These are phyloP conservation scores for Tenthredo distinguenda DNA, from an alignment of 2,888 invertebrate genomes.

Conservation along the genomic window DNA sequence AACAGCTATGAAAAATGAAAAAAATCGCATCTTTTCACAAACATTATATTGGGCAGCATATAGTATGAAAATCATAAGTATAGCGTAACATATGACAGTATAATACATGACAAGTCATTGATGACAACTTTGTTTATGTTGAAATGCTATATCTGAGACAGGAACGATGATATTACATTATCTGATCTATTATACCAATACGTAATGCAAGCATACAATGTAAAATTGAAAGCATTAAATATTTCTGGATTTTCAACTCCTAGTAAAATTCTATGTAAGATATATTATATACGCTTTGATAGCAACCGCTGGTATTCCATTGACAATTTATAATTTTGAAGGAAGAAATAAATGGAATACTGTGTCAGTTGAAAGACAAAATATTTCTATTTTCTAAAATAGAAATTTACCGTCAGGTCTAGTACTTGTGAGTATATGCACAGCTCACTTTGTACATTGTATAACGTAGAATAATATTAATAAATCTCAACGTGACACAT, in stretches of 20 bases:
- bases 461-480: conserved; percentile 43
- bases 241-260: conserved; percentile 35
- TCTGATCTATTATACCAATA: background rate
- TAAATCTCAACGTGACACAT: conserved; percentile 48
- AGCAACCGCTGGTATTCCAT: conserved; percentile 33
- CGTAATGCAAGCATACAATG: conserved; percentile 20
- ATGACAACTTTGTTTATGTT: background rate
- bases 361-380: conserved; percentile 38
- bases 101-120: background rate
- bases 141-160: background rate
- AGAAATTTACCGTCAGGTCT: conserved; percentile 44
- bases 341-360: conserved; percentile 20
- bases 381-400: conserved; percentile 44
- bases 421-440: conserved; percentile 52
- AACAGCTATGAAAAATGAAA: background rate
- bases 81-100: background rate
- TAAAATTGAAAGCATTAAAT: conserved; percentile 7
- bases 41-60: background rate
- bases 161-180: background rate
- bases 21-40: background rate
- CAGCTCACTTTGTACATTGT: conserved; percentile 50
- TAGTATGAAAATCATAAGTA: background rate
- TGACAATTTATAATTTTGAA: conserved; percentile 21
- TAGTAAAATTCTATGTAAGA: conserved; percentile 40
- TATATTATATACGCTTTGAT: conserved; percentile 43